Base-by-base conservation (phyloP, 2,797 vertebrate species). In the Cheirogaleus major region DNA sequence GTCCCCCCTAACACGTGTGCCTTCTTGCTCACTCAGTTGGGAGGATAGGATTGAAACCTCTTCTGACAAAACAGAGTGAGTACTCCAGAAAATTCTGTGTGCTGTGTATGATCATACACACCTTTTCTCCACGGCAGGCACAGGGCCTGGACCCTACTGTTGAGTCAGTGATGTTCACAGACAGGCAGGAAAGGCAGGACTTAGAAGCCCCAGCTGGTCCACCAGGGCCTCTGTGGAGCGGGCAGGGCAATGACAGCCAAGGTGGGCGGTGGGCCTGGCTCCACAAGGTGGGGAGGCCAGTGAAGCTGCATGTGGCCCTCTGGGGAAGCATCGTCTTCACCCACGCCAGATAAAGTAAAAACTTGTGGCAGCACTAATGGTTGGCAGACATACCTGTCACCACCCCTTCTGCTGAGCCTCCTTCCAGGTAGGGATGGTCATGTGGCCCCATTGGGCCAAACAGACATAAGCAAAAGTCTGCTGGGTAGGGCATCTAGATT, bases 1-100 rank as follows among this genome's bases (percentile, higher is more conserved):
- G 57, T 14, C 1, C 38, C 41, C 52, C 45, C 18, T 2, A 20
- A 22, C 32, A 50, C 0, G 0, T 4, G n/a, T 30, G 65, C 3
- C 57, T 83, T 67, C 30, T 32, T n/a, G 50, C 35, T 63, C 76
- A 18, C 45, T 61, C 30, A 35, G 38, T 80, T 57, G 69, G 32
- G 32, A 30, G 32, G 0, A 9, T 1, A 43, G 55, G 41, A 59
- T 8, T 50, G 63, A 90, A 82, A 73, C 55, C 59, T 65, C 61
- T 63, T 57, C 65, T 73, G 70, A 73, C 7, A 30, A 72, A 63
- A 65, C 5, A 18, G 30, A 76, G 75, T 0, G 14, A 91, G 41
- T 4, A 15, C 76, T 84, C 79, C 48, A 35, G n/a, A 61, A 22
- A 69, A 50, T 57, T 22, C 75, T 11, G 7, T 38, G 3, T 48